Percentiles rank a stretch among this genome's conserved stretches.
Evolutionary conservation across 2,888 invertebrate genomes (phyloP).

Genomic region (Eupsilia transversa): DNA sequence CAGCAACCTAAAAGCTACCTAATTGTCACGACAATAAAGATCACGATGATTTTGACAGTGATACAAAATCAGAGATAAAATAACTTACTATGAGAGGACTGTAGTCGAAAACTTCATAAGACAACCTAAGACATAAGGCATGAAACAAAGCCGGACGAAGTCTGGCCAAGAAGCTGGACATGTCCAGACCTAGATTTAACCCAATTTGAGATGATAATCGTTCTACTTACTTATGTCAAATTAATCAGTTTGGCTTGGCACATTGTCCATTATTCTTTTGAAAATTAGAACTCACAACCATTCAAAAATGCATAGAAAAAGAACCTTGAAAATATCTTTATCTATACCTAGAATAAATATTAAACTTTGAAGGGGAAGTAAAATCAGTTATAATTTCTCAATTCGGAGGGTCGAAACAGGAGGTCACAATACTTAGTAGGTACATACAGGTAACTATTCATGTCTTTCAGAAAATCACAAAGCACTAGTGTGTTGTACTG

Average conservation of each 20-base stretch:
- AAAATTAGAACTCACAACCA: background rate
- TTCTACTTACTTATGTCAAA: background rate
- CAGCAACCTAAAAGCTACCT: background rate
- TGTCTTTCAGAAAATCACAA: background rate
- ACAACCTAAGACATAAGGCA: too few relatives aligned
- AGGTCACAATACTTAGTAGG: background rate
- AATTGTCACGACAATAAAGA: too few relatives aligned
- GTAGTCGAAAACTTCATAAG: background rate
- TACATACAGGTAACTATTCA: background rate
- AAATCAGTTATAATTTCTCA: background rate
- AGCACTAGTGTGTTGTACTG: background rate
- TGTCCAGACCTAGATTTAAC: background rate
- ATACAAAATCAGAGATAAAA: background rate
- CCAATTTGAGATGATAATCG: background rate
- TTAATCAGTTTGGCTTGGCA: background rate
- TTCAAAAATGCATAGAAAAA: background rate
- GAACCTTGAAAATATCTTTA: background rate
- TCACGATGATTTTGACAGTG: background rate
- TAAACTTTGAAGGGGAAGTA: background rate
- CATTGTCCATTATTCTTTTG: background rate
- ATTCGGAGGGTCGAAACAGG: background rate
- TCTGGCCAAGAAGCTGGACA: background rate
- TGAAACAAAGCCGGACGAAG: background rate
- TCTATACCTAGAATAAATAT: background rate
- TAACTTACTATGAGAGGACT: background rate